Percentiles rank a stretch among this genome's conserved stretches.
phyloP scores from a whole-genome alignment of 2,888 invertebrate species.

The Noctua comes region DNA sequence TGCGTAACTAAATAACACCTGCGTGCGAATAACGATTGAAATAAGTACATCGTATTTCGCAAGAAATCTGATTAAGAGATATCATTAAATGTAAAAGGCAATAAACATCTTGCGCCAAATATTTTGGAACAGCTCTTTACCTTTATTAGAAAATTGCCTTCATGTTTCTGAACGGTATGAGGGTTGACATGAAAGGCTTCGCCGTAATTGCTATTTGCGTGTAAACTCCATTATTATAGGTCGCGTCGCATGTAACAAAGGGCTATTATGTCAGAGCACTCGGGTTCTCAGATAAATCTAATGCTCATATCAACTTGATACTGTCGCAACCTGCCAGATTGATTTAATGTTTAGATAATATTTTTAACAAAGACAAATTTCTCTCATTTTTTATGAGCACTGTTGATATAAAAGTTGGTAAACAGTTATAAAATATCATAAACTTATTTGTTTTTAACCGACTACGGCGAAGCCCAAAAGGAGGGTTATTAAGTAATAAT shows the following conservation, averaged over 20 bases:
- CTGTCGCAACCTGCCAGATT: constrained; percentile 58
- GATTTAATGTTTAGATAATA: constrained; percentile 48
- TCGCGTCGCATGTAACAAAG: constrained; percentile 72
- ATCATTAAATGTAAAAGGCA: constrained; percentile 35
- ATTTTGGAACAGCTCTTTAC: constrained; percentile 72
- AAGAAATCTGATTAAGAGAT: constrained; percentile 24
- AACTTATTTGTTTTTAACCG: not conserved
- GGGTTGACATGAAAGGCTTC: constrained; percentile 79
- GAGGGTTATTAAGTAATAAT: not conserved
- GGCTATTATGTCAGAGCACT: constrained; percentile 70
- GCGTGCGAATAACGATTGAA: constrained; percentile 7
- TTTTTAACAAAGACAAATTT: constrained; percentile 35
- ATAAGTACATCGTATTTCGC: constrained; percentile 2
- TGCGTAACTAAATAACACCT: constrained; percentile 20
- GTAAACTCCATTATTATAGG: constrained; percentile 78
- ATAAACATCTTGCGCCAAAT: constrained; percentile 68
- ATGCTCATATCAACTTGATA: constrained; percentile 63
- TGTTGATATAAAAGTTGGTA: not conserved
- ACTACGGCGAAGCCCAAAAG: too few relatives aligned
- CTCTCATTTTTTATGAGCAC: not conserved
- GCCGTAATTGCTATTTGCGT: constrained; percentile 79
- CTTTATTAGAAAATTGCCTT: constrained; percentile 79
- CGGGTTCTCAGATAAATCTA: constrained; percentile 58
- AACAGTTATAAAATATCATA: not conserved
- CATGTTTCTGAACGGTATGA: constrained; percentile 76